phyloP scores from a whole-genome alignment of 2,888 invertebrate genomes.

The Glaucopsyche alexis region DNA sequence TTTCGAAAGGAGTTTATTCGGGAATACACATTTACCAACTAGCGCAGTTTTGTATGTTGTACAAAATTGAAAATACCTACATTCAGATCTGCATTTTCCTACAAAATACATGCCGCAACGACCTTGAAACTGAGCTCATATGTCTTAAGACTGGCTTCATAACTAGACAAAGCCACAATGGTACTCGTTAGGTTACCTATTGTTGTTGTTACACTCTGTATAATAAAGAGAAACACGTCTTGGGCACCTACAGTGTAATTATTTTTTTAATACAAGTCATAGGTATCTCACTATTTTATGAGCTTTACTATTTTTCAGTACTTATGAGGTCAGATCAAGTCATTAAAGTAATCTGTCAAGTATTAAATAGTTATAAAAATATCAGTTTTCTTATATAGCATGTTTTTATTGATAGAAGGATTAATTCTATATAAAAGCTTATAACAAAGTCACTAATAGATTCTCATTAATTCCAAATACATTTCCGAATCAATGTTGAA shows the following conservation, averaged over 20 bases:
- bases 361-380: no score
- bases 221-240: conserved; percentile 14
- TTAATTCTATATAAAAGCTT: background rate
- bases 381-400: no score
- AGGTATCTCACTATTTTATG: no score
- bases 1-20: no score
- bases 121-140: conserved; percentile 11
- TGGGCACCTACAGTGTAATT: conserved; percentile 1
- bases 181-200: background rate
- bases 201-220: conserved; percentile 4
- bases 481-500: background rate
- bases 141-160: conserved; percentile 11
- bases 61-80: no score
- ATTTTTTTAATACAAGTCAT: background rate
- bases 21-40: no score
- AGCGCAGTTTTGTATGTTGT: no score
- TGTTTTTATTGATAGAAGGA: no score
- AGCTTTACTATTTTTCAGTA: no score
- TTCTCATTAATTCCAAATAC: background rate
- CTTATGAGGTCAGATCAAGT: no score
- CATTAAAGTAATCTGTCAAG: no score
- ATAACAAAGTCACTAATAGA: background rate
- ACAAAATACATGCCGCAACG: background rate
- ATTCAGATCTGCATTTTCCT: background rate
- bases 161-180: conserved; percentile 17